phyloP scores from a whole-genome alignment of 2,888 invertebrate genomes.

The Spilarctia lutea region DNA sequence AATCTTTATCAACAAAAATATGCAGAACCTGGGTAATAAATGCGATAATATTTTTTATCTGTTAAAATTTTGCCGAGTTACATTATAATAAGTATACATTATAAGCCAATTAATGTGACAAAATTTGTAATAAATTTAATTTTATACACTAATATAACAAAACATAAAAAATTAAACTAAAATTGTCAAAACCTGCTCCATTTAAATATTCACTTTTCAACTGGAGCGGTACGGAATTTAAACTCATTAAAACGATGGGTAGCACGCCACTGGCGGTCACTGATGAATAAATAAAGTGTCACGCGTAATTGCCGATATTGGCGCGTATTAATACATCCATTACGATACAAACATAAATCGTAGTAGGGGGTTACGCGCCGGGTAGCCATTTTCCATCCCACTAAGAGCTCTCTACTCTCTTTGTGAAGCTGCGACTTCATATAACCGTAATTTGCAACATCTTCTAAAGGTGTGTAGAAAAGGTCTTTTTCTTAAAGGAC shows the following conservation, averaged over 20 bases:
- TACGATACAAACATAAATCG: conserved; percentile 40
- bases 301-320: conserved; percentile 39
- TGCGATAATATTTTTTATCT: neutral
- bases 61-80: too few relatives aligned
- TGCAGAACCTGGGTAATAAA: neutral
- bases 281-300: conserved; percentile 46
- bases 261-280: conserved; percentile 27
- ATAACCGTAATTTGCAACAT: conserved; percentile 57
- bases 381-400: conserved; percentile 13
- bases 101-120: too few relatives aligned
- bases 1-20: neutral
- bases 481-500: conserved; percentile 61
- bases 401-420: conserved; percentile 34
- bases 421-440: conserved; percentile 50
- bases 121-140: too few relatives aligned
- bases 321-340: conserved; percentile 41
- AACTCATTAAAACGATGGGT: conserved; percentile 29
- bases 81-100: too few relatives aligned
- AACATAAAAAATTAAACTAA: neutral
- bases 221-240: conserved; percentile 6
- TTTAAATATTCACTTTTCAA: conserved; percentile 10
- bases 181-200: neutral
- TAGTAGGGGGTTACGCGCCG: conserved; percentile 28
- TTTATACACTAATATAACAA: neutral
- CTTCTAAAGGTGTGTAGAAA: conserved; percentile 49